Evolutionary conservation across 2,797 vertebrate genomes (phyloP).

Genomic region (Lithobates sylvaticus): DNA sequence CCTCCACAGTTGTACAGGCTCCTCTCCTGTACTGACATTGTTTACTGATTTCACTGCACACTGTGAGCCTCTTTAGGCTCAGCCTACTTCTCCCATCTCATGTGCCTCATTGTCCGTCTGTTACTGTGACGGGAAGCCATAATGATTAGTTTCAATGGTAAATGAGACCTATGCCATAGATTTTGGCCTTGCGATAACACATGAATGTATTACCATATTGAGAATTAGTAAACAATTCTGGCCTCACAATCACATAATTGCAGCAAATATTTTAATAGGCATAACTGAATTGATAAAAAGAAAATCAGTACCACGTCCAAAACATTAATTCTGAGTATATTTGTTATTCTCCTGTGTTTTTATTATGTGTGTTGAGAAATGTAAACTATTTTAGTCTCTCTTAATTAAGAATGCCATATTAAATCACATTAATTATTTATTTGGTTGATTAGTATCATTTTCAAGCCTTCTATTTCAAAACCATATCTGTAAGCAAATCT

Average conservation of each 20-base stretch:
- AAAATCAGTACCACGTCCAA: background rate
- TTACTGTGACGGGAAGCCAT: too few relatives aligned
- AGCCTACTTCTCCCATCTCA: too few relatives aligned
- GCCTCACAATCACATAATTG: too few relatives aligned
- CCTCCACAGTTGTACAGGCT: too few relatives aligned
- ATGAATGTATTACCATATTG: background rate
- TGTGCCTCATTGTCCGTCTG: too few relatives aligned
- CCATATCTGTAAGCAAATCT: conserved; percentile 40
- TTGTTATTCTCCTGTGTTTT: background rate
- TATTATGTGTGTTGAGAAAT: conserved; percentile 17
- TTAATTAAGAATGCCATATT: conserved; percentile 42
- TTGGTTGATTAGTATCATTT: conserved; percentile 27
- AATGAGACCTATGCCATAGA: background rate
- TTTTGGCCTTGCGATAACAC: background rate
- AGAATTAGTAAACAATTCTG: background rate
- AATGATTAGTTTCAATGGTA: too few relatives aligned
- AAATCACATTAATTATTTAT: conserved; percentile 32
- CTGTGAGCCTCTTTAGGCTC: too few relatives aligned
- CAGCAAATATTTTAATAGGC: background rate
- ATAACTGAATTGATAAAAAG: background rate
- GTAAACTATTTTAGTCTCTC: conserved; percentile 23
- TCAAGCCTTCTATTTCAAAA: conserved; percentile 18
- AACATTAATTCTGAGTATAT: background rate
- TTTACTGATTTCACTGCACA: too few relatives aligned
- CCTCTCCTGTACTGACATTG: too few relatives aligned